These are phyloP conservation scores for Hirtodrosophila duncani DNA, from an alignment of 2,888 invertebrate genomes.

Conservation along the genomic window DNA sequence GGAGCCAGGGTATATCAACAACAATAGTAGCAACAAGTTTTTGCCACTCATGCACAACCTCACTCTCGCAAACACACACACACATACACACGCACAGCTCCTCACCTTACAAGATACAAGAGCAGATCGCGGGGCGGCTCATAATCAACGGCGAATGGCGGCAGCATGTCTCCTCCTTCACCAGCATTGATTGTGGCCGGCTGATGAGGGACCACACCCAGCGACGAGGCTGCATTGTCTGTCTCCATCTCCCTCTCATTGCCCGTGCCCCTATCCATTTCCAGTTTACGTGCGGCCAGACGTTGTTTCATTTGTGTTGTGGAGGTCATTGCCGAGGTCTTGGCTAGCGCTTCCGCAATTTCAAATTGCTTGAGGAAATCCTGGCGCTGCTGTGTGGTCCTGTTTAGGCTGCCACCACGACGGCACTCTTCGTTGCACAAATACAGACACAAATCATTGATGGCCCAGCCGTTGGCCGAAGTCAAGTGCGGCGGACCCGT, in stretches of 20 bases:
- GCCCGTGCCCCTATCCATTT: slow-evolving; percentile 79
- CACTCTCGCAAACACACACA: slow-evolving; percentile 8
- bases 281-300: slow-evolving; percentile 80
- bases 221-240: slow-evolving; percentile 5
- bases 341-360: slow-evolving; percentile 81
- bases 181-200: slow-evolving; percentile 11
- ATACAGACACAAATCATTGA: slow-evolving; percentile 73
- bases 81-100: slow-evolving; percentile 36
- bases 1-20: no score
- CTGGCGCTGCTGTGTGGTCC: slow-evolving; percentile 56
- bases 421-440: slow-evolving; percentile 74
- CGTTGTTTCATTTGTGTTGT: slow-evolving; percentile 80
- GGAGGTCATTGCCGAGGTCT: slow-evolving; percentile 81
- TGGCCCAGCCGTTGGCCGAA: slow-evolving; percentile 29
- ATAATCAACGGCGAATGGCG: slow-evolving; percentile 76
- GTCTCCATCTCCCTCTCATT: slow-evolving; percentile 25
- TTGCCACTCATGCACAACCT: slow-evolving; percentile 7
- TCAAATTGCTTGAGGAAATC: slow-evolving; percentile 78
- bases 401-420: slow-evolving; percentile 38
- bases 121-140: slow-evolving; percentile 82
- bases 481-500: slow-evolving; percentile 37
- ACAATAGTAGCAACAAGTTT: slow-evolving; percentile 42
- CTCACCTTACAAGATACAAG: slow-evolving; percentile 83
- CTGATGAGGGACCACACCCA: slow-evolving; percentile 34
- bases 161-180: slow-evolving; percentile 54